A percentile compares a stretch with the other conserved stretches of the same genome.
Conservation (phyloP, 2,888 invertebrate species). For the Kuschelorhynchus macadamiae region DNA sequence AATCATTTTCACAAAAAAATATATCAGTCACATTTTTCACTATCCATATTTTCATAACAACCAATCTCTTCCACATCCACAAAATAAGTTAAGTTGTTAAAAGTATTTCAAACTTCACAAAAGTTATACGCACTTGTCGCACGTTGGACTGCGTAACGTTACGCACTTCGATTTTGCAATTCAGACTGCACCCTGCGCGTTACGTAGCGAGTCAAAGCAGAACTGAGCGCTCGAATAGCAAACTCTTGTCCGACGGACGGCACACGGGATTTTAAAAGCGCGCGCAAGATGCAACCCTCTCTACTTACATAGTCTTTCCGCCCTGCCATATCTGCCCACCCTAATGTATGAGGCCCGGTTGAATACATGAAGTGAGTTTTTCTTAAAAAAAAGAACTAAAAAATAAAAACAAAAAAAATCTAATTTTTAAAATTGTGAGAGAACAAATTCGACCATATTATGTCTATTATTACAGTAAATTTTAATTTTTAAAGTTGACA, state of each 20-base stretch:
- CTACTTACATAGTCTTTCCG: slow-evolving; percentile 51
- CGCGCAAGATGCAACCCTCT: slow-evolving; percentile 53
- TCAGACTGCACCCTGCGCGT: slow-evolving; percentile 36
- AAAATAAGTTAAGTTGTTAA: slow-evolving; percentile 6
- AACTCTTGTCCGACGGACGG: slow-evolving; percentile 46
- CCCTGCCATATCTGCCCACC: slow-evolving; percentile 50
- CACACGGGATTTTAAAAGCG: slow-evolving; percentile 47
- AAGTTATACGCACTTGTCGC: slow-evolving; percentile 27
- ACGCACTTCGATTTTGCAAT: slow-evolving; percentile 32
- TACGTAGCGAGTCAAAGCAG: slow-evolving; percentile 40
- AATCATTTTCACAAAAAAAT: slow-evolving; percentile 43
- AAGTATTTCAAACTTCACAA: slow-evolving; percentile 26
- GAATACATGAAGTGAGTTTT: slow-evolving; percentile 28
- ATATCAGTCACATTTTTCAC: slow-evolving; percentile 30
- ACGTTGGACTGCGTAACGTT: slow-evolving; percentile 29
- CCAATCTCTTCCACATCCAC: slow-evolving; percentile 25
- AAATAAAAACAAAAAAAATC: slow-evolving; percentile 4
- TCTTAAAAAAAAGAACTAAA: slow-evolving; percentile 12
- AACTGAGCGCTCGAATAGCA: slow-evolving; percentile 45
- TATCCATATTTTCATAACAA: slow-evolving; percentile 43
- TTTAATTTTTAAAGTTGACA: too few species aligned
- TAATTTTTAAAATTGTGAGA: too few species aligned
- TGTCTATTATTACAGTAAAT: too few species aligned
- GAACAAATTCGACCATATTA: too few species aligned
- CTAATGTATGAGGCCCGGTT: slow-evolving; percentile 45